These are phyloP conservation scores for Orchesella cincta DNA, from an alignment of 1,140 invertebrate species.

Conservation along the genomic window DNA sequence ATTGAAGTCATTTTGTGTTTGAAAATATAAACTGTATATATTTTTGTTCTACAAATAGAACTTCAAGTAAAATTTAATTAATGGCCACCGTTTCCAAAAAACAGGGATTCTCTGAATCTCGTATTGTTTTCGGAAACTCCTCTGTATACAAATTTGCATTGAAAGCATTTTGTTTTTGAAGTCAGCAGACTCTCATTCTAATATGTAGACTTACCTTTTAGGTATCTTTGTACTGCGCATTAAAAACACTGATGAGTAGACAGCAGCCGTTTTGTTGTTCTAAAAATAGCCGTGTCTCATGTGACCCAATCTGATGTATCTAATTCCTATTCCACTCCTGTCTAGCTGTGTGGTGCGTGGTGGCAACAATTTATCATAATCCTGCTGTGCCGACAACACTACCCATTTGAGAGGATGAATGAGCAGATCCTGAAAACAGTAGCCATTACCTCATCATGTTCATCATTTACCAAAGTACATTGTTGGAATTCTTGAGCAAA, in stretches of 20 bases:
- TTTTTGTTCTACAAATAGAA: no score
- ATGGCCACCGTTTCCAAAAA: no score
- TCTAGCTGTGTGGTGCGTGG: neutral
- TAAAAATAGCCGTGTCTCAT: neutral
- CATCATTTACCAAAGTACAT: neutral
- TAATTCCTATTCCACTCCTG: neutral
- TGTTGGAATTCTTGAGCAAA: constrained; percentile 2
- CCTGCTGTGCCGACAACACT: neutral
- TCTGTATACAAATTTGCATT: no score
- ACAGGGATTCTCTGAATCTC: no score
- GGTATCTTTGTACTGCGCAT: neutral
- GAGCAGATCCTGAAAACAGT: neutral
- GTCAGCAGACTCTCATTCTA: neutral
- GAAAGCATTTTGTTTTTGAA: no score
- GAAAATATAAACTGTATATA: no score
- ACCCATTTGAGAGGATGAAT: constrained; percentile 4
- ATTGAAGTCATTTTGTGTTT: no score
- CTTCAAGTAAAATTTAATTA: no score
- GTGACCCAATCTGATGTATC: neutral
- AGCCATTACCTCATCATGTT: neutral
- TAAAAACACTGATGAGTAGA: neutral
- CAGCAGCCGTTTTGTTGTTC: neutral
- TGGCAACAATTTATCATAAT: neutral
- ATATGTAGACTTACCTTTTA: neutral
- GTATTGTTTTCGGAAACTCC: no score